Percentiles rank a stretch among this genome's conserved stretches.
These are phyloP conservation scores for Scolopax bukidnonensis DNA, from an alignment of 2,797 vertebrate genomes.

Conservation along the genomic window DNA sequence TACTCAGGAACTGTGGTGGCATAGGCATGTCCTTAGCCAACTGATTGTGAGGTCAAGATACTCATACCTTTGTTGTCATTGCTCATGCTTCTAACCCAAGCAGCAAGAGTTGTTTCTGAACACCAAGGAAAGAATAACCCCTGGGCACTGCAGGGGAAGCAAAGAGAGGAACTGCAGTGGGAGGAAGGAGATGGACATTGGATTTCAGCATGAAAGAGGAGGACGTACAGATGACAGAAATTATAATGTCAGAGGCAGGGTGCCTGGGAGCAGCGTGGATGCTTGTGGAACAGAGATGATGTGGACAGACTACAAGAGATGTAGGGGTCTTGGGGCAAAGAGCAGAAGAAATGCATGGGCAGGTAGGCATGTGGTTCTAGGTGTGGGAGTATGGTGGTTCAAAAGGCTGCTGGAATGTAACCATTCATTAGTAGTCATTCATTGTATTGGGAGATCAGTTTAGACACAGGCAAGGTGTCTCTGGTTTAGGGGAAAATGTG, in stretches of 20 bases:
- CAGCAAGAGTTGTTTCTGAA: neutral
- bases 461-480: neutral
- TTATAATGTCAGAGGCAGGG: neutral
- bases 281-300: neutral
- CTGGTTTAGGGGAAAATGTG: neutral
- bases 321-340: neutral
- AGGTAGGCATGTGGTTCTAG: accelerated
- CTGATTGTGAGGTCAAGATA: neutral
- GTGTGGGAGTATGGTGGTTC: neutral
- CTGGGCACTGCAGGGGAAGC: neutral
- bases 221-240: neutral
- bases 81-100: neutral
- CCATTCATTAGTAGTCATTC: neutral
- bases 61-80: neutral
- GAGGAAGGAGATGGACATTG: neutral
- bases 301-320: neutral
- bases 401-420: neutral
- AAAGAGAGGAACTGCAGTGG: neutral
- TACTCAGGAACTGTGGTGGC: neutral
- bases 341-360: neutral
- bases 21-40: neutral
- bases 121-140: neutral
- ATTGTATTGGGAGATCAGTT: neutral
- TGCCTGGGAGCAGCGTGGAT: neutral
- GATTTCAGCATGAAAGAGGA: neutral